Percentiles rank a stretch among this genome's conserved stretches.
phyloP scores from a whole-genome alignment of 1,140 invertebrate species.

The Brevipalpus yothersi region DNA sequence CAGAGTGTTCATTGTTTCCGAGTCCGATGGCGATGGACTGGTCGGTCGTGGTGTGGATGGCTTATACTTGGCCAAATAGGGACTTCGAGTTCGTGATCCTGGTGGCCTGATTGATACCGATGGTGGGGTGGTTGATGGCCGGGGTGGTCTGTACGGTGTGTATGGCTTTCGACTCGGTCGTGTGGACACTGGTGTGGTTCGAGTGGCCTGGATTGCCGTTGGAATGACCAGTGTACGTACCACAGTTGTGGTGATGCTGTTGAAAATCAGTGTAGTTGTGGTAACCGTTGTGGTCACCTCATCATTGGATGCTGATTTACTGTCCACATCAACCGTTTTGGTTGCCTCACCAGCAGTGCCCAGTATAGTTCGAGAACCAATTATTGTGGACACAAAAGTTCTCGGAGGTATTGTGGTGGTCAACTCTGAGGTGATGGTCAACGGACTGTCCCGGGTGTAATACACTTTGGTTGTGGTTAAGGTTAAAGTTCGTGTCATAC shows the following conservation, averaged over 20 bases:
- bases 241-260: constrained; percentile 10
- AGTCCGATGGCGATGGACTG: not conserved
- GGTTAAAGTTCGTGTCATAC: constrained; percentile 11
- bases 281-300: constrained; percentile 10
- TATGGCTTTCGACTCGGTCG: constrained; percentile 2
- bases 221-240: constrained; percentile 11
- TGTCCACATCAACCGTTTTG: not conserved
- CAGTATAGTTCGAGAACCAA: constrained; percentile 12
- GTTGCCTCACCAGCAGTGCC: constrained; percentile 3
- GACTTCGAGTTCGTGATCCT: constrained; percentile 1
- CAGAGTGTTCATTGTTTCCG: not conserved
- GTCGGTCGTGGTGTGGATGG: constrained; percentile 2
- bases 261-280: constrained; percentile 11
- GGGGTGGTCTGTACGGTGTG: constrained; percentile 1
- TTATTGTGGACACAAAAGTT: constrained; percentile 15
- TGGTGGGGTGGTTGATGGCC: not conserved
- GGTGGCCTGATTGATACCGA: constrained; percentile 3
- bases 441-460: constrained; percentile 13
- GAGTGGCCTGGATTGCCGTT: not conserved
- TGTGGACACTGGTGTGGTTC: not conserved
- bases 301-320: not conserved
- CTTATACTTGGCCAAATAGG: constrained; percentile 1
- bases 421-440: constrained; percentile 15
- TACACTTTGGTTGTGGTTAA: constrained; percentile 15
- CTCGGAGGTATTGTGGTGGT: constrained; percentile 14